A percentile compares a stretch with the other conserved stretches of the same genome.
phyloP scores from a whole-genome alignment of 1,140 invertebrate species.

The Hylaeus volcanicus region DNA sequence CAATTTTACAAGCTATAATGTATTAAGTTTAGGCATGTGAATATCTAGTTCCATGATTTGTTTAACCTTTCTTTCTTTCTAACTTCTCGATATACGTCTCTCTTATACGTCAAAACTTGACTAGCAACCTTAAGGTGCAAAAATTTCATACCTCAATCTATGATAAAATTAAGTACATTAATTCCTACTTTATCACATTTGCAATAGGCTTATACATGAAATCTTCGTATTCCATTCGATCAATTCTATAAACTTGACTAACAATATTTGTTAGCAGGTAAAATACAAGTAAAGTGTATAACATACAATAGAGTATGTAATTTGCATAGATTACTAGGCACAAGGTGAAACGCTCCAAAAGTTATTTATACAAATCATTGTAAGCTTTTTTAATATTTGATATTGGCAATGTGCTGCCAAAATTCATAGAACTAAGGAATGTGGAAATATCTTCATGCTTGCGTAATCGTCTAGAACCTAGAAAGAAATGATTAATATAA shows the following conservation, averaged over 20 bases:
- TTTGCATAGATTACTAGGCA: conserved; percentile 70
- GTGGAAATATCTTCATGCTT: conserved; percentile 87
- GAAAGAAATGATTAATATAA: conserved; percentile 60
- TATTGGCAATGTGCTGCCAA: conserved; percentile 41
- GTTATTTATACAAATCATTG: conserved; percentile 50
- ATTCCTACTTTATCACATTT: conserved; percentile 66
- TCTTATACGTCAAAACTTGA: conserved; percentile 45
- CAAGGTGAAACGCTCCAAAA: conserved; percentile 70
- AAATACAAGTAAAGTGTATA: conserved; percentile 53
- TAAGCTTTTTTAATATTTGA: conserved; percentile 42
- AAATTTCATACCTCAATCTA: conserved; percentile 50
- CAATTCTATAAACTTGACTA: conserved; percentile 44
- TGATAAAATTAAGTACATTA: conserved; percentile 66
- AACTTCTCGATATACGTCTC: neutral
- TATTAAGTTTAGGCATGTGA: conserved; percentile 38
- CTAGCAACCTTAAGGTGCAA: conserved; percentile 54
- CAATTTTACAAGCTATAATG: conserved; percentile 35
- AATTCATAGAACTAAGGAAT: conserved; percentile 81
- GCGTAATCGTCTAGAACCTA: conserved; percentile 87
- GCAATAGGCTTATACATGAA: conserved; percentile 57
- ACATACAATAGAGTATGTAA: conserved; percentile 58
- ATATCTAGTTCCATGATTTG: conserved; percentile 24
- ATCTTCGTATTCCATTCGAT: conserved; percentile 50
- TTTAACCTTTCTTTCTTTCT: conserved; percentile 22
- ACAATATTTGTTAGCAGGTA: conserved; percentile 43